Percentiles rank a stretch among this genome's conserved stretches.
phyloP scores from a whole-genome alignment of 2,888 invertebrate species.

The Busseola fusca region DNA sequence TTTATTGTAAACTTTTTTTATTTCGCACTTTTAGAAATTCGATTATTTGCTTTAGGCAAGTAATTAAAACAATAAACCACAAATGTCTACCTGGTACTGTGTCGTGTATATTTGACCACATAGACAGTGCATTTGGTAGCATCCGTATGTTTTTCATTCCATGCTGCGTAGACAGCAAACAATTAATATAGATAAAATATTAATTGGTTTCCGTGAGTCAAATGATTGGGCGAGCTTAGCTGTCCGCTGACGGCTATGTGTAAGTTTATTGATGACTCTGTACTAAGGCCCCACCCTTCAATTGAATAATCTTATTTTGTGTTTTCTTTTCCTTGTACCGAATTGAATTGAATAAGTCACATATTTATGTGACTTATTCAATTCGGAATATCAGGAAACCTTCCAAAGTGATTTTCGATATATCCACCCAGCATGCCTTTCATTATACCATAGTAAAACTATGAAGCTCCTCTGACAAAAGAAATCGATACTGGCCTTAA shows the following conservation, averaged over 20 bases:
- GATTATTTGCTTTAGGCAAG: neutral
- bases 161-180: constrained; percentile 20
- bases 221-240: constrained; percentile 26
- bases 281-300: too few species aligned
- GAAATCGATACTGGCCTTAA: neutral
- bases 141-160: constrained; percentile 10
- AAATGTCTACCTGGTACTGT: neutral
- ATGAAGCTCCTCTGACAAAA: neutral
- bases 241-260: constrained; percentile 22
- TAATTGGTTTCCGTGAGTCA: constrained; percentile 31
- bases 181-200: constrained; percentile 34
- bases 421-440: neutral
- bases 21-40: neutral
- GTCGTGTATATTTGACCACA: neutral
- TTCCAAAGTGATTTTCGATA: neutral
- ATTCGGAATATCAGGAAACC: neutral
- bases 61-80: neutral
- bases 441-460: neutral
- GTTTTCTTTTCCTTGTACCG: neutral
- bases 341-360: too few species aligned
- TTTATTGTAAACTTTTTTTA: neutral
- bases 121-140: neutral
- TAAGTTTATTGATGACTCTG: constrained; percentile 32
- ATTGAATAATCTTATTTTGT: neutral
- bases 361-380: neutral